phyloP scores from a whole-genome alignment of 2,888 invertebrate species.

The Torymus tubicola region DNA sequence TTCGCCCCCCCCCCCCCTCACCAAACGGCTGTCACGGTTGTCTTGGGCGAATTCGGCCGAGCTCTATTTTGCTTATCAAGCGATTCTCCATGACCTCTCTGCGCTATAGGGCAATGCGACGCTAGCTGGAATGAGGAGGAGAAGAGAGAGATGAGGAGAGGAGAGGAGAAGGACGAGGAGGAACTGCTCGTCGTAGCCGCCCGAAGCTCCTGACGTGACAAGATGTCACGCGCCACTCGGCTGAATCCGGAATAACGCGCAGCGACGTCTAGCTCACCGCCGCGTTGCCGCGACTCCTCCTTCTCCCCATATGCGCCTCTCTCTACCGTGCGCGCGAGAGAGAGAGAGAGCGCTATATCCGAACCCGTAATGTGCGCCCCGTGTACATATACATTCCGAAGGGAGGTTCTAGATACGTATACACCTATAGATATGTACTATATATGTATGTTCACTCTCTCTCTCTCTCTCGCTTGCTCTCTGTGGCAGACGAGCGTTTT shows the following conservation, averaged over 20 bases:
- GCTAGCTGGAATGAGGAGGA: background rate
- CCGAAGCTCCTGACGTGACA: constrained; percentile 46
- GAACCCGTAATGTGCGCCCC: too few species aligned
- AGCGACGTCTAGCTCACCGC: background rate
- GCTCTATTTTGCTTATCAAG: constrained; percentile 51
- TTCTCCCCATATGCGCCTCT: background rate
- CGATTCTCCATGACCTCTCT: constrained; percentile 15
- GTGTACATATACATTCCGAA: too few species aligned
- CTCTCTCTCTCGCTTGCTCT: too few species aligned
- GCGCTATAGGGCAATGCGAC: background rate
- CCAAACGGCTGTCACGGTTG: constrained; percentile 36
- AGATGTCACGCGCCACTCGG: constrained; percentile 49
- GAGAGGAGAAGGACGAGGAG: background rate
- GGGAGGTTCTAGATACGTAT: too few species aligned
- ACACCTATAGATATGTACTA: too few species aligned
- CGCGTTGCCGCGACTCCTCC: background rate
- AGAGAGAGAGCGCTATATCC: too few species aligned
- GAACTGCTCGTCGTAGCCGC: constrained; percentile 19
- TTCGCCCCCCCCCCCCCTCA: background rate
- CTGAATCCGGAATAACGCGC: constrained; percentile 40
- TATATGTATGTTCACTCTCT: too few species aligned
- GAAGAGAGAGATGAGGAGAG: background rate
- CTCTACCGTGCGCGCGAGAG: background rate
- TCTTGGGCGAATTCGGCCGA: constrained; percentile 47
- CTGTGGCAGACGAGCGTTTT: too few species aligned